Evolutionary conservation across 2,888 invertebrate species (phyloP), one percentile per base, ranked within the genome.

Genomic region (Conistra vaccinii): DNA sequence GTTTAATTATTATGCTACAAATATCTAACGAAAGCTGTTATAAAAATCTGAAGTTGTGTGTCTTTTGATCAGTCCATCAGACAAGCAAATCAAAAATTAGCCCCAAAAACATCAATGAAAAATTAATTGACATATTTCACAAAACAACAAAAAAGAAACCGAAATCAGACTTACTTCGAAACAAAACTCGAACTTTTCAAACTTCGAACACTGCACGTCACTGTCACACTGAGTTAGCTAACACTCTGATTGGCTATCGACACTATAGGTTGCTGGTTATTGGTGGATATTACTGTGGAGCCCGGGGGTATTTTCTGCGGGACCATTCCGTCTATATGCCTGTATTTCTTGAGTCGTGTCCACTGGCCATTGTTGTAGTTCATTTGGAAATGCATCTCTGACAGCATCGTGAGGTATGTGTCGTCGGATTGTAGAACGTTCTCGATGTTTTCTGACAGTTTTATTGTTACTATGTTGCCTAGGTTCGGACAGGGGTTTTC

Each of bases 351-450:
- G 89, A 99, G 90, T 5, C 96, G 97, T 92, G 99, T 99, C 99
- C 99, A 99, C 92, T 99, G 99, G 94, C 99, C 99, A 71, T 99
- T 99, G 91, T 98, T 98, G 95, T 99, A 99, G 96, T 99, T 99
- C 98, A 99, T 99, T 94, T 99, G 99, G 97, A 99, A 99, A 95
- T 99, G 99, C 84, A 99, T 99, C 94, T 99, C 99, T 0, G 98
- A 98, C 69, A 98, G 95, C 98, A 98, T 98, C 0, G 97, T 97
- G 35, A 97, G 96, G 89, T 98, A 97, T 0, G 98, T 98, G 84
- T 98, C 98, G 93, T 99, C 99, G 0, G 98, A 97, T 91, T 99
- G 99, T 20, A 97, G 97, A 0, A 99, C 98, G 87, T 98, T 98
- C 93, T 99, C 99, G 89, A 97, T 98, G 92, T 98, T 98, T 94